These are phyloP conservation scores for Fistularia tabacaria DNA, from an alignment of 2,797 vertebrate species.

Conservation along the genomic window DNA sequence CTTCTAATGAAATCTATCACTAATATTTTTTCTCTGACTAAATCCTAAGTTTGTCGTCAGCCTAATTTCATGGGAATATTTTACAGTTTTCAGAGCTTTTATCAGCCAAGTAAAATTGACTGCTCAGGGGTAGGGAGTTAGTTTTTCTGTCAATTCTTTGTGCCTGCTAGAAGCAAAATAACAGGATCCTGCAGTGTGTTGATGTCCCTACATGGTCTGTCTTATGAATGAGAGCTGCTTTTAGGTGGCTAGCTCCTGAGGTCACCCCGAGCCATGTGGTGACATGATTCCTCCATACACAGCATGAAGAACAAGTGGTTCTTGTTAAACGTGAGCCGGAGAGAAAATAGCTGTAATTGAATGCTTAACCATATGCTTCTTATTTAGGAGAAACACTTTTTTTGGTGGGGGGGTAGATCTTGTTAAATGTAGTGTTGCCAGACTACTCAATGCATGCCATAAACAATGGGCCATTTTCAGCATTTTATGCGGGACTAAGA, in stretches of 20 bases:
- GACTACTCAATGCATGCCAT: conserved; percentile 36
- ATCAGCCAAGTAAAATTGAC: conserved; percentile 19
- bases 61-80: conserved; percentile 15
- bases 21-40: background rate
- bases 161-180: conserved; percentile 12
- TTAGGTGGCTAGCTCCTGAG: conserved; percentile 52
- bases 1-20: too few relatives aligned
- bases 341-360: conserved; percentile 64
- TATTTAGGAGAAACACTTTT: conserved; percentile 53
- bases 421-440: conserved; percentile 52
- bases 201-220: conserved; percentile 40
- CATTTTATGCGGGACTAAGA: conserved; percentile 30
- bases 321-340: conserved; percentile 53
- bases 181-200: conserved; percentile 34
- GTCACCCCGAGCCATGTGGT: conserved; percentile 31
- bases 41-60: conserved; percentile 11
- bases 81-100: conserved; percentile 19
- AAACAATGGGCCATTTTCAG: conserved; percentile 50
- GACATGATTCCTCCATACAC: conserved; percentile 42
- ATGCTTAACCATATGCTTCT: conserved; percentile 70
- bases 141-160: conserved; percentile 2
- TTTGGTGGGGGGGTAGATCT: conserved; percentile 27
- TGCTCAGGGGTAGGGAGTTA: conserved; percentile 9
- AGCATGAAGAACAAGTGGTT: conserved; percentile 60
- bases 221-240: conserved; percentile 42